These are phyloP conservation scores for Austrofundulus limnaeus DNA, from an alignment of 2,113 vertebrate species.

Conservation along the genomic window DNA sequence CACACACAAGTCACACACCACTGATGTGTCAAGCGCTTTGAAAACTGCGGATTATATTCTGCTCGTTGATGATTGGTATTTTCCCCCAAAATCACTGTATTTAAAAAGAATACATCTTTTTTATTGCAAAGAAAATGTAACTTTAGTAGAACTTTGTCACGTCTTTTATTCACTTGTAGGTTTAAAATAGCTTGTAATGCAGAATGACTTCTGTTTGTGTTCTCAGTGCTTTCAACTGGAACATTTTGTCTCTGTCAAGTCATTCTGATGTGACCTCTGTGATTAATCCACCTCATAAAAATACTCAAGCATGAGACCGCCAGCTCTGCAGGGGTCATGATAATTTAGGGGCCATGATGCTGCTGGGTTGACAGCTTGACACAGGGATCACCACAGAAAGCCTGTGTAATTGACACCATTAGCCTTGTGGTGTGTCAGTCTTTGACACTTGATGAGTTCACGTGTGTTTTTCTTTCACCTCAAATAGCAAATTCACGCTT, in stretches of 20 bases:
- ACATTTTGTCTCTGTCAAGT: constrained; percentile 24
- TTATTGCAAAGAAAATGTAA: constrained; percentile 28
- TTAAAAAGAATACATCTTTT: background rate
- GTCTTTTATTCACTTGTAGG: background rate
- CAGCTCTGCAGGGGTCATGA: constrained; percentile 55
- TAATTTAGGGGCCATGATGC: constrained; percentile 51
- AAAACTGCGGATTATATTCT: constrained; percentile 41
- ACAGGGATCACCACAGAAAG: constrained; percentile 46
- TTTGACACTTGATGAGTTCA: constrained; percentile 61
- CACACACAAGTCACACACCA: constrained; percentile 11
- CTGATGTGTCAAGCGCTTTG: constrained; percentile 25
- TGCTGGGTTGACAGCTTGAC: constrained; percentile 65
- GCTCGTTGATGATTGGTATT: constrained; percentile 24
- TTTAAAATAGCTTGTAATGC: background rate
- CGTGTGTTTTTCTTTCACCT: constrained; percentile 20
- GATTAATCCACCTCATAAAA: constrained; percentile 45
- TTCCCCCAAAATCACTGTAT: constrained; percentile 37
- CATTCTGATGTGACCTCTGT: constrained; percentile 30
- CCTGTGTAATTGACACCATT: constrained; percentile 70
- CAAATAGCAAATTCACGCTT: constrained; percentile 50
- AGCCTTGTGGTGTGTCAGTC: constrained; percentile 60
- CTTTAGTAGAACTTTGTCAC: background rate
- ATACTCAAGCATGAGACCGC: constrained; percentile 27
- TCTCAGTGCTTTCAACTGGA: background rate
- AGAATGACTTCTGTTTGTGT: background rate